These are phyloP conservation scores for Trochalopteron elliotii DNA, from an alignment of 2,113 vertebrate species.

Conservation along the genomic window DNA sequence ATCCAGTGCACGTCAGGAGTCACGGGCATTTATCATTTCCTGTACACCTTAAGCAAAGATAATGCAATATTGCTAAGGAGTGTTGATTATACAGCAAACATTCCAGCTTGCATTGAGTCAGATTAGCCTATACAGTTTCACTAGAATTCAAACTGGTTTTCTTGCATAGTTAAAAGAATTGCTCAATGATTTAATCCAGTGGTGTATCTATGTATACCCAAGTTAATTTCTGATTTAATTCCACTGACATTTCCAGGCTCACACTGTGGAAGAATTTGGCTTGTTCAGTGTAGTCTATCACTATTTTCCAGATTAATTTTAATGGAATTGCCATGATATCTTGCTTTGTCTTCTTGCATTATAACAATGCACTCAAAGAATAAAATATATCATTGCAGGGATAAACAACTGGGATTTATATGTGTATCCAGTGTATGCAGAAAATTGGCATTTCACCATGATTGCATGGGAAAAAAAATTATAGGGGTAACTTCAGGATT, in stretches of 20 bases:
- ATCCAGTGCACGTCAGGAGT: neutral
- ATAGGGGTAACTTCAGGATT: neutral
- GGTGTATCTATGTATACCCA: neutral
- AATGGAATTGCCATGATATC: neutral
- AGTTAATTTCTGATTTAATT: neutral
- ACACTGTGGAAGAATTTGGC: neutral
- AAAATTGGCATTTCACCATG: neutral
- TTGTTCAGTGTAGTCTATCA: neutral
- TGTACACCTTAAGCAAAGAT: neutral
- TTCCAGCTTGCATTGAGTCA: neutral
- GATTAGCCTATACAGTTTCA: neutral
- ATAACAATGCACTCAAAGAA: neutral
- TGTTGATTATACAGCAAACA: neutral
- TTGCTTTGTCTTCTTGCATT: neutral
- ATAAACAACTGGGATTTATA: neutral
- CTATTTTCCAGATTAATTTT: neutral
- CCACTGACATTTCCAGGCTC: neutral
- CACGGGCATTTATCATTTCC: neutral
- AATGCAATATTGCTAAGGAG: neutral
- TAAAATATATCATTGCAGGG: neutral
- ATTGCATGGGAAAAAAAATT: neutral
- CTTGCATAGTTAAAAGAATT: neutral
- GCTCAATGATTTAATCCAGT: neutral
- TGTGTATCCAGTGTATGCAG: neutral
- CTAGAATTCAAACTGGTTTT: neutral